Conservation (phyloP, 2,113 vertebrate species). For the Nymphicus hollandicus region DNA sequence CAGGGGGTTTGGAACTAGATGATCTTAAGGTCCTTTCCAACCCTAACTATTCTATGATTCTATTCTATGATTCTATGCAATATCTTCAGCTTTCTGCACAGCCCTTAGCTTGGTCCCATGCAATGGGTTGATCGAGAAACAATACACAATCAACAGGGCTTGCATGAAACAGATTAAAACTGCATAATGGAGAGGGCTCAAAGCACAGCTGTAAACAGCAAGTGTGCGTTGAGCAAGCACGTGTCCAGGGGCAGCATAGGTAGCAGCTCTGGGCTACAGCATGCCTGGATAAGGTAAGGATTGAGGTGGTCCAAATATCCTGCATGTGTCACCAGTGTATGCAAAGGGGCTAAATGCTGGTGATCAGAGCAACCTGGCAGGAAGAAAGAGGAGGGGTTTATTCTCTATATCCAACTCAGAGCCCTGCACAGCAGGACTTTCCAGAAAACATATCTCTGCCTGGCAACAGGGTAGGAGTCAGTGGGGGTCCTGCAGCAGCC, state of each 20-base stretch:
- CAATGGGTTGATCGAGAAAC: background rate
- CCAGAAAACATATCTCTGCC: background rate
- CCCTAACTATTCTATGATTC: no score
- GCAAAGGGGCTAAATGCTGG: background rate
- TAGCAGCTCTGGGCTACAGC: background rate
- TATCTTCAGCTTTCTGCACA: background rate
- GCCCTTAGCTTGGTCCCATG: background rate
- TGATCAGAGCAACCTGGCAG: background rate
- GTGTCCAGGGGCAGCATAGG: accelerated
- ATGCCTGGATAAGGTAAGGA: background rate
- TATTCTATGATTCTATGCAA: no score
- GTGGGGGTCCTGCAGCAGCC: background rate
- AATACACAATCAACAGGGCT: background rate
- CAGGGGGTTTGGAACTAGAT: no score
- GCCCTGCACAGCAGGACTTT: background rate
- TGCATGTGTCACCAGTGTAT: background rate
- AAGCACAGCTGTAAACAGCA: background rate
- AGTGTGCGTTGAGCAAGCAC: accelerated
- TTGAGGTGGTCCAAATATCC: background rate
- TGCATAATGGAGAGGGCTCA: background rate
- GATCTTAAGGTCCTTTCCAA: no score
- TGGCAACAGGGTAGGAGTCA: background rate
- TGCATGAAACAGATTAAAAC: background rate
- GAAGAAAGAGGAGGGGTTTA: background rate
- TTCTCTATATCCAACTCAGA: background rate